A percentile compares a stretch with the other conserved stretches of the same genome.
These are phyloP conservation scores for Rhyacophila evoluta DNA, from an alignment of 2,888 invertebrate species.

Conservation along the genomic window DNA sequence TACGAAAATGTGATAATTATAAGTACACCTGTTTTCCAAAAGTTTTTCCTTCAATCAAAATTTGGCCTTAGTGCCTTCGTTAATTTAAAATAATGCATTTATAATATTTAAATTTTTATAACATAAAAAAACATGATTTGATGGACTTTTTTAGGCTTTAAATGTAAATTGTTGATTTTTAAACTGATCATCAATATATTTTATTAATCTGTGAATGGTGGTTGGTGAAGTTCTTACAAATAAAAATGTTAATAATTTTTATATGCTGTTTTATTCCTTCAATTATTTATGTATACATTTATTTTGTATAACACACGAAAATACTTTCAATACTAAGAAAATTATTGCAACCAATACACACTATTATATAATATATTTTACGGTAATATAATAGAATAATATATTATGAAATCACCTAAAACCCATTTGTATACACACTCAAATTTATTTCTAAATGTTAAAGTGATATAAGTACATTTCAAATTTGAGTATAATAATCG, in stretches of 20 bases:
- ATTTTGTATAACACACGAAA: too few species aligned
- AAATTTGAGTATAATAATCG: too few species aligned
- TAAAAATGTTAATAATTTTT: slow-evolving; percentile 25
- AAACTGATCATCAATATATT: slow-evolving; percentile 22
- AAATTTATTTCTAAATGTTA: too few species aligned
- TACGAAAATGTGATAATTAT: not conserved
- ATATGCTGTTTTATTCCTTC: not conserved
- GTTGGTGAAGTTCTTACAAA: slow-evolving; percentile 15
- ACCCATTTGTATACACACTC: too few species aligned
- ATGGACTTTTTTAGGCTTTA: slow-evolving; percentile 15
- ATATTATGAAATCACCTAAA: too few species aligned
- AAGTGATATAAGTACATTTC: too few species aligned
- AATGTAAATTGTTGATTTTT: slow-evolving; percentile 10
- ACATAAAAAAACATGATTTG: not conserved
- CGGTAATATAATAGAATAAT: too few species aligned
- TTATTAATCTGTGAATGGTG: slow-evolving; percentile 11
- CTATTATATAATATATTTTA: too few species aligned
- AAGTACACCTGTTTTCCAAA: not conserved
- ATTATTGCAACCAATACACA: too few species aligned
- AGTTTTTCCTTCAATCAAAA: slow-evolving; percentile 33
- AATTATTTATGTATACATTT: too few species aligned
- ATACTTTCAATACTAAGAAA: too few species aligned
- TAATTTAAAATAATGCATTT: slow-evolving; percentile 22
- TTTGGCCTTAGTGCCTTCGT: slow-evolving; percentile 37
- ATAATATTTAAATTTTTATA: not conserved